phyloP scores from a whole-genome alignment of 2,113 vertebrate genomes.

The Myxocyprinus asiaticus region DNA sequence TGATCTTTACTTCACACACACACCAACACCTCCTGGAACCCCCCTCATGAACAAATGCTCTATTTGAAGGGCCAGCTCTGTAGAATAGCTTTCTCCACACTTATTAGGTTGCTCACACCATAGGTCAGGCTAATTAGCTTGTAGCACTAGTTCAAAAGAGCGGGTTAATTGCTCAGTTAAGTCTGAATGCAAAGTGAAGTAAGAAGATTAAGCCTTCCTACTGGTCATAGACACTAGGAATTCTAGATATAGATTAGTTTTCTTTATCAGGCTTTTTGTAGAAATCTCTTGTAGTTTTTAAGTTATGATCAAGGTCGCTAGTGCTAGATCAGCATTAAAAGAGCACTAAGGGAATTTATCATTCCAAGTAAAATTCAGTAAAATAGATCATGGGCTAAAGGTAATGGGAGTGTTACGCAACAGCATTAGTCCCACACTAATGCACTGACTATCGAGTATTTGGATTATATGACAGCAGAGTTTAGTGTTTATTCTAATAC shows the following conservation, averaged over 20 bases:
- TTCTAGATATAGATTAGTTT: background rate
- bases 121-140: constrained; percentile 39
- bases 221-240: constrained; percentile 19
- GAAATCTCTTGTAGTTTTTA: background rate
- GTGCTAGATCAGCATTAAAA: too few relatives aligned
- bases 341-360: too few relatives aligned
- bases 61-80: background rate
- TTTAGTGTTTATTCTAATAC: too few relatives aligned
- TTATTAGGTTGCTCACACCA: constrained; percentile 43
- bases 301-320: too few relatives aligned
- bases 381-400: too few relatives aligned
- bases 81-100: background rate
- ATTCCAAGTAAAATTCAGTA: too few relatives aligned
- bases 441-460: too few relatives aligned
- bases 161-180: constrained; percentile 52
- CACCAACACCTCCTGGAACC: too few relatives aligned
- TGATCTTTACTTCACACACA: too few relatives aligned
- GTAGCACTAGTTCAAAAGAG: constrained; percentile 40
- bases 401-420: too few relatives aligned
- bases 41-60: background rate
- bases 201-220: constrained; percentile 17
- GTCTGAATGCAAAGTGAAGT: constrained; percentile 15
- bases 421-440: too few relatives aligned
- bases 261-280: background rate
- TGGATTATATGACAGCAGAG: too few relatives aligned